Base-by-base conservation (phyloP, 30 jellyfish, hydroid and myxozoan genomes). In the Cassiopea xamachana region DNA sequence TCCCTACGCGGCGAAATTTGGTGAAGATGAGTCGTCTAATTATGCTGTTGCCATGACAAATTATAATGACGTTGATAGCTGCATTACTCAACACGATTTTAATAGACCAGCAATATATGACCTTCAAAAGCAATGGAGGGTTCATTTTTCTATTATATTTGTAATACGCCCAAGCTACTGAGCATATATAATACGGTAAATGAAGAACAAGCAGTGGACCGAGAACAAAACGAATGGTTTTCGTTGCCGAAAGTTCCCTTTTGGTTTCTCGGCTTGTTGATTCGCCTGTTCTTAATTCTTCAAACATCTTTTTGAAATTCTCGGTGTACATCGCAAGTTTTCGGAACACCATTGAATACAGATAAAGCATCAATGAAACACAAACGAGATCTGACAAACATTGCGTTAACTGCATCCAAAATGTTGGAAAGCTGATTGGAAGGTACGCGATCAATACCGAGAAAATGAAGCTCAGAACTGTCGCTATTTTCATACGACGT, bases 171-270 rank as follows among this genome's bases (percentile, higher is more conserved):
- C 82, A 78, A 46, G 16, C 13, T 1, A 77, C 72, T n/a, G 90
- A 50, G 75, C 51, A 51, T 50, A 79, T 72, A 49, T 78, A 69
- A 70, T 69, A 88, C 13, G 95, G 95, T 45, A 71, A 14, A 69
- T 88, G 77, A 39, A 88, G 86, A 16, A 79, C 69, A 8, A 88
- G 46, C 60, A 79, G 9, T 1, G 90, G 81, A 5, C 73, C 86
- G 47, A 88, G 90, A 1, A 88, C 77, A 27, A 79, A 18, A 4
- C 88, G 89, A 18, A 88, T 72, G 8, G 95, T 79, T 69, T 68
- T 88, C 72, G 87, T 70, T 50, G 95, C 90, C 2, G 91, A 88
- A 16, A 88, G 19, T 73, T 88, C 89, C 27, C 81, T 77, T 46
- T 48, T 78, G 62, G 85, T 67, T 1, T 78, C 89, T 79, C 84